Conservation (phyloP, 2,888 invertebrate species). For the Dysmachus trigonus region DNA sequence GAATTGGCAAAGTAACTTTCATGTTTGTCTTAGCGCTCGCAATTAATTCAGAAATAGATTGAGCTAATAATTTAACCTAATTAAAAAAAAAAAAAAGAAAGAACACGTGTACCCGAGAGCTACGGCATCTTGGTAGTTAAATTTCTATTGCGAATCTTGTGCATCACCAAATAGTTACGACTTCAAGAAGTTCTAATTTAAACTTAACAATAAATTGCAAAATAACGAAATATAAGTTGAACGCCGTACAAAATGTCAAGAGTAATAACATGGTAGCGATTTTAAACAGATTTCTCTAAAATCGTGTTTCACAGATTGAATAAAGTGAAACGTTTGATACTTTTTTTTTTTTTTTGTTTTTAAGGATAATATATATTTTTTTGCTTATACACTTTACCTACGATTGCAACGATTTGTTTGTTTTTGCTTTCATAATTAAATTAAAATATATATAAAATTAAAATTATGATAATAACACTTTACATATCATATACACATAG, state of each 20-base stretch:
- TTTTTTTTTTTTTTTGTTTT: background rate
- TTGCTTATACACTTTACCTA: conserved; percentile 16
- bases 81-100: background rate
- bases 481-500: conserved; percentile 40
- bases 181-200: background rate
- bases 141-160: conserved; percentile 6
- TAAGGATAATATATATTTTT: conserved; percentile 17
- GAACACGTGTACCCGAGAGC: background rate
- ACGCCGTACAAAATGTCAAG: conserved; percentile 29
- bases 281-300: conserved; percentile 31
- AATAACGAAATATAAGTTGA: conserved; percentile 29
- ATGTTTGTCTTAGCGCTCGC: background rate
- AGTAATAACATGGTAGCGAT: conserved; percentile 21
- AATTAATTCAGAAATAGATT: background rate
- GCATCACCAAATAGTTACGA: conserved; percentile 9
- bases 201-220: conserved; percentile 38
- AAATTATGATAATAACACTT: conserved; percentile 37
- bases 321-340: conserved; percentile 20
- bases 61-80: background rate
- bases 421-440: conserved; percentile 20
- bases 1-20: background rate
- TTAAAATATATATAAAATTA: conserved; percentile 37
- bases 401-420: conserved; percentile 39
- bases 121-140: background rate
- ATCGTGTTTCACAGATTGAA: conserved; percentile 8